Evolutionary conservation across 2,797 vertebrate species (phyloP).

Genomic region (Sebastolobus altivelis): DNA sequence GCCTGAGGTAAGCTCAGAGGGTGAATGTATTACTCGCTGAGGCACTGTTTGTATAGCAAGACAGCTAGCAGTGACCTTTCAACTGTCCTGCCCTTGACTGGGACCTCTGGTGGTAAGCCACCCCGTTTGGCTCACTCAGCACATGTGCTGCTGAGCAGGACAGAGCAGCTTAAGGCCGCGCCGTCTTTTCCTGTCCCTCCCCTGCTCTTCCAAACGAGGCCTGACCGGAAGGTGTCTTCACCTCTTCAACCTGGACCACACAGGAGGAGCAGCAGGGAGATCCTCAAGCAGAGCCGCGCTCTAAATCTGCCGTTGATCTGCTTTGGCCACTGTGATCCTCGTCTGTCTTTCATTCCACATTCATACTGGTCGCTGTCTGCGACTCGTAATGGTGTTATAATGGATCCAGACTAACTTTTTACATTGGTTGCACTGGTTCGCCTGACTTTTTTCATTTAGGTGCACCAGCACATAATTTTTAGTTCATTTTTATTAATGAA

Average conservation of each 20-base stretch:
- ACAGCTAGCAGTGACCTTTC: slow-evolving; percentile 81
- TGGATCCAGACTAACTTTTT: no score
- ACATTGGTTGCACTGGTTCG: no score
- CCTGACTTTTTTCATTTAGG: no score
- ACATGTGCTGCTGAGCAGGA: slow-evolving; percentile 83
- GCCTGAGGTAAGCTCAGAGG: slow-evolving; percentile 59
- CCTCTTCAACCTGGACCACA: slow-evolving; percentile 63
- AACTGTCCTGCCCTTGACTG: slow-evolving; percentile 85
- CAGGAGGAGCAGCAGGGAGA: slow-evolving; percentile 63
- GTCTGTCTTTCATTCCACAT: slow-evolving; percentile 48
- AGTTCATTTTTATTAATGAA: no score
- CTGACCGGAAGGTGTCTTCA: slow-evolving; percentile 68
- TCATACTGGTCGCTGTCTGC: slow-evolving; percentile 22
- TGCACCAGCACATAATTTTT: no score
- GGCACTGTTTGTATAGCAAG: slow-evolving; percentile 74
- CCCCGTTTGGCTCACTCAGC: slow-evolving; percentile 83
- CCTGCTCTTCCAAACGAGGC: slow-evolving; percentile 65
- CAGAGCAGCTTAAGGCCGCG: slow-evolving; percentile 81
- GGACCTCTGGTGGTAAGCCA: slow-evolving; percentile 86
- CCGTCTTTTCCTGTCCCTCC: slow-evolving; percentile 70
- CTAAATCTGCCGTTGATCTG: slow-evolving; percentile 78
- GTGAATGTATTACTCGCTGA: slow-evolving; percentile 62
- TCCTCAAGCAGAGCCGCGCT: slow-evolving; percentile 61
- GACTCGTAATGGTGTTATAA: background rate
- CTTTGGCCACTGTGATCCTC: slow-evolving; percentile 65